Conservation (phyloP, 2,797 vertebrate species). For the Emydoidea blandingii region DNA sequence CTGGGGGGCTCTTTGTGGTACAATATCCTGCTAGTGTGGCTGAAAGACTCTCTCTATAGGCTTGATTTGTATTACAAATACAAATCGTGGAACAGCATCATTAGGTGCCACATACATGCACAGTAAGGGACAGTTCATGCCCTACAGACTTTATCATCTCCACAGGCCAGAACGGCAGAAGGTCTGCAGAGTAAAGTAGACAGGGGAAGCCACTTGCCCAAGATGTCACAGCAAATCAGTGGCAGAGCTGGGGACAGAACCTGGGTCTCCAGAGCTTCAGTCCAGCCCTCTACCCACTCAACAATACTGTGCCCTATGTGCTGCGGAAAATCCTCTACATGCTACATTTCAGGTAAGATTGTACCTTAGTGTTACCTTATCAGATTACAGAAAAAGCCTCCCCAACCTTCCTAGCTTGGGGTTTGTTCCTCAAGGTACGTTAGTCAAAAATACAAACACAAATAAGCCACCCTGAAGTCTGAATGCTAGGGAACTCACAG, state of each 20-base stretch:
- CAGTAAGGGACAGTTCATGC: not conserved
- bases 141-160: too few relatives aligned
- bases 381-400: not conserved
- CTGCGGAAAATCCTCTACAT: not conserved
- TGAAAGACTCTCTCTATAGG: not conserved
- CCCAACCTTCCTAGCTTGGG: accelerated
- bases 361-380: accelerated
- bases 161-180: not conserved
- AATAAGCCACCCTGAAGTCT: not conserved
- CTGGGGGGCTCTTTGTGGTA: not conserved
- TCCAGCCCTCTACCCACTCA: not conserved
- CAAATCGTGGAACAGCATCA: not conserved
- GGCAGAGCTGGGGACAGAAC: not conserved
- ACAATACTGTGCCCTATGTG: not conserved
- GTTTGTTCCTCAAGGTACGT: not conserved
- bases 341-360: not conserved
- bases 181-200: not conserved
- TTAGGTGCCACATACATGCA: not conserved
- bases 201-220: too few relatives aligned
- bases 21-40: not conserved
- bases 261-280: not conserved
- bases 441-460: not conserved
- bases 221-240: not conserved
- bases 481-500: not conserved
- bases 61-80: not conserved